Evolutionary conservation across 2,888 invertebrate genomes (phyloP).

Genomic region (Ormyrus nitidulus): DNA sequence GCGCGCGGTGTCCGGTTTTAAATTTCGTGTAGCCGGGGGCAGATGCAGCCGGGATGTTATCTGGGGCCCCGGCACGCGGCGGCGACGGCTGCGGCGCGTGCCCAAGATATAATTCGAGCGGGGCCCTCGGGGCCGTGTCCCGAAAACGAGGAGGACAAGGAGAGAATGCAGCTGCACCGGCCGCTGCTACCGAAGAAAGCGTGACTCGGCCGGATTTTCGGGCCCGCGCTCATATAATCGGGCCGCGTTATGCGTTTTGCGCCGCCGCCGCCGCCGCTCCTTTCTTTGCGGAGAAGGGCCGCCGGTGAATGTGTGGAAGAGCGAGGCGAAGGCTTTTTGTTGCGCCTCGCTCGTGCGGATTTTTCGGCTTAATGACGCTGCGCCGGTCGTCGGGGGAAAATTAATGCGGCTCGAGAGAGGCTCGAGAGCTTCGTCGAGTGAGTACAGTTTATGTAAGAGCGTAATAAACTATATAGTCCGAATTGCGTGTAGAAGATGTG

Average conservation of each 20-base stretch:
- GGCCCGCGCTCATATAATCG: not conserved
- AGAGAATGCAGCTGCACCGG: conserved; percentile 23
- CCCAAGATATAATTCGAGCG: conserved; percentile 36
- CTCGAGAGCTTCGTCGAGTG: too few species aligned
- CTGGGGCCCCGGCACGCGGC: not conserved
- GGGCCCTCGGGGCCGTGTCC: not conserved
- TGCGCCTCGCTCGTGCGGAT: too few species aligned
- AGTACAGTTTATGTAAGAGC: too few species aligned
- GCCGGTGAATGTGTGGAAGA: too few species aligned
- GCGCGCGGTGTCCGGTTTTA: conserved; percentile 3
- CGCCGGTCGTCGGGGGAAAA: too few species aligned
- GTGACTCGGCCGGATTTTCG: conserved; percentile 26
- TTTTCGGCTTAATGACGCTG: too few species aligned
- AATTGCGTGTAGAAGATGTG: too few species aligned
- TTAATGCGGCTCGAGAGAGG: too few species aligned
- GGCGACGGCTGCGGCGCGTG: conserved; percentile 37
- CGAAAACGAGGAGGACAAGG: conserved; percentile 35
- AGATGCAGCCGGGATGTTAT: conserved; percentile 48
- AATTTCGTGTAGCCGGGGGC: conserved; percentile 16
- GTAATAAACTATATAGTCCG: too few species aligned
- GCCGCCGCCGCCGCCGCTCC: not conserved
- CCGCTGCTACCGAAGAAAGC: conserved; percentile 10
- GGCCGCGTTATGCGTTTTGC: not conserved
- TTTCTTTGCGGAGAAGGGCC: not conserved
- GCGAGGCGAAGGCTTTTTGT: too few species aligned